Percentiles rank a stretch among this genome's conserved stretches.
These are phyloP conservation scores for Rhysida immarginata DNA, from an alignment of 1,140 invertebrate species.

Conservation along the genomic window DNA sequence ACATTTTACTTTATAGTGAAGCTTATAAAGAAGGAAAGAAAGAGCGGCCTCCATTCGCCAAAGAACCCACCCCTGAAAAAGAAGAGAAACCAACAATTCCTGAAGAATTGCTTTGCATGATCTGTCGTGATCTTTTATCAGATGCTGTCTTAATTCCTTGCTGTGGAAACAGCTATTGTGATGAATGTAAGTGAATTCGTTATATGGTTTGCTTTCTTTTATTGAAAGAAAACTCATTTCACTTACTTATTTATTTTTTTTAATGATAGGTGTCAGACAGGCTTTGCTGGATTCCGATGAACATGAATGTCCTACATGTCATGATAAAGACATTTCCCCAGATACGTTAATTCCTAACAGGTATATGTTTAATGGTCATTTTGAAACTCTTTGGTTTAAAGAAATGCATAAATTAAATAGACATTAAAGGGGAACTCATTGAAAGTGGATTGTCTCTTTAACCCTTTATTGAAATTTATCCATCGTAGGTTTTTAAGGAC, in stretches of 20 bases:
- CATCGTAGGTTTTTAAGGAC: slow-evolving; percentile 50
- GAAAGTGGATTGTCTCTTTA: not conserved
- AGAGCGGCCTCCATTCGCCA: slow-evolving; percentile 42
- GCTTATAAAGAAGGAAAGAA: slow-evolving; percentile 60
- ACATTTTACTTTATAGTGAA: slow-evolving; percentile 39
- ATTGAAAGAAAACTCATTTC: too few relatives aligned
- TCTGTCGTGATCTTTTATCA: slow-evolving; percentile 82
- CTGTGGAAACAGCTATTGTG: slow-evolving; percentile 94
- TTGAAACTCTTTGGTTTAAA: too few relatives aligned
- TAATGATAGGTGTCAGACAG: slow-evolving; percentile 64
- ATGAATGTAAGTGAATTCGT: slow-evolving; percentile 89
- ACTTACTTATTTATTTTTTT: too few relatives aligned
- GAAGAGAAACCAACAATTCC: slow-evolving; percentile 59
- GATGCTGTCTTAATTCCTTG: slow-evolving; percentile 95
- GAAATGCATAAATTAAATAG: too few relatives aligned
- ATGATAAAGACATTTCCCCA: slow-evolving; percentile 79
- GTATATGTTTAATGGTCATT: too few relatives aligned
- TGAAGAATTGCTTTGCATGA: slow-evolving; percentile 72
- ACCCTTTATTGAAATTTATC: not conserved
- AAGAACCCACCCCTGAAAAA: slow-evolving; percentile 33
- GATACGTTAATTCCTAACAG: slow-evolving; percentile 84
- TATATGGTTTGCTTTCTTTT: too few relatives aligned
- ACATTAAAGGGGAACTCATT: too few relatives aligned
- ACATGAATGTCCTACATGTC: slow-evolving; percentile 84
- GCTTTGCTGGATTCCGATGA: slow-evolving; percentile 80